Percentiles rank a stretch among this genome's conserved stretches.
Evolutionary conservation across 2,113 vertebrate species (phyloP).

Genomic region (Chloropsis hardwickii): DNA sequence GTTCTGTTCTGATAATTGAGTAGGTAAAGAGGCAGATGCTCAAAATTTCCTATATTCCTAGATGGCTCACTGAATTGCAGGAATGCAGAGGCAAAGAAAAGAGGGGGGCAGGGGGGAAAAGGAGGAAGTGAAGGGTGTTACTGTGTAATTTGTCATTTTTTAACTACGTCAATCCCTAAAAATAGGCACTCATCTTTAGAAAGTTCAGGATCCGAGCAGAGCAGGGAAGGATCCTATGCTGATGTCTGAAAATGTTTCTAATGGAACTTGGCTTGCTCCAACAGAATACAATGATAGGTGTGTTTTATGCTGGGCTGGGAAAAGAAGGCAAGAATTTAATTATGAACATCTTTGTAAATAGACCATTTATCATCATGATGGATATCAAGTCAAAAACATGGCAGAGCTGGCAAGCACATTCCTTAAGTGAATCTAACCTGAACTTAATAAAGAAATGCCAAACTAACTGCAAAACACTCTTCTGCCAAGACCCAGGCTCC

Average conservation of each 20-base stretch:
- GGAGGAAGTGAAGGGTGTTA: neutral
- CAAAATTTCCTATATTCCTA: neutral
- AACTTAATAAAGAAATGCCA: constrained; percentile 61
- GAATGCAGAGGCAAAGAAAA: neutral
- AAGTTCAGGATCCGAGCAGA: neutral
- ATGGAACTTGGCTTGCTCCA: constrained; percentile 8
- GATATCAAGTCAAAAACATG: neutral
- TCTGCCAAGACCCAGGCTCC: constrained; percentile 30
- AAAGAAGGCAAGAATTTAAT: constrained; percentile 50
- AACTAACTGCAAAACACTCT: constrained; percentile 24
- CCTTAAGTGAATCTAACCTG: constrained; percentile 62
- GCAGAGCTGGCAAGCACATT: constrained; percentile 23
- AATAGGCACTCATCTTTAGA: neutral
- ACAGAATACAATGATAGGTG: constrained; percentile 16
- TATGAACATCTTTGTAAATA: constrained; percentile 56
- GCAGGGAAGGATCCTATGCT: neutral
- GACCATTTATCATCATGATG: constrained; percentile 48
- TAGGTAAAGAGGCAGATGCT: neutral
- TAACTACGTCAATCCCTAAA: neutral
- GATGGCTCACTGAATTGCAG: neutral
- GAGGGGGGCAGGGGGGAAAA: rapidly evolving
- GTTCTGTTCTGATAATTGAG: neutral
- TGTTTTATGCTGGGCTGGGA: constrained; percentile 22
- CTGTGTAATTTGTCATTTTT: neutral
- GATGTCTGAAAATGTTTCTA: neutral